A percentile compares a stretch with the other conserved stretches of the same genome.
phyloP scores from a whole-genome alignment of 2,113 vertebrate species.

The Oreochromis tanganicae region DNA sequence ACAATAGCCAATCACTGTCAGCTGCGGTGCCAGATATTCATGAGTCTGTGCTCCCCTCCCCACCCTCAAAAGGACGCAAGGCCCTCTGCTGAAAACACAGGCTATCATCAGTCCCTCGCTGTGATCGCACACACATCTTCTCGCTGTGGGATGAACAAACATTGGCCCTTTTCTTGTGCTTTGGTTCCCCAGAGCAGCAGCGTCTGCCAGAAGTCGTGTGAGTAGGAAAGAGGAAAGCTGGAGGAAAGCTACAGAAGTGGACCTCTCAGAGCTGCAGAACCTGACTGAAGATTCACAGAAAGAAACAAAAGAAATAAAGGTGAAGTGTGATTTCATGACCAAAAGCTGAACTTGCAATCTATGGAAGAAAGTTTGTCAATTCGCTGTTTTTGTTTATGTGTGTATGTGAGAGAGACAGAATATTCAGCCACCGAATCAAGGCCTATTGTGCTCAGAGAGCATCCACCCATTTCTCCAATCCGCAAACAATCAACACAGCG shows the following conservation, averaged over 20 bases:
- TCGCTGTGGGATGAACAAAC: background rate
- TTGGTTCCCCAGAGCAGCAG: background rate
- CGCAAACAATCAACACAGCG: constrained; percentile 21
- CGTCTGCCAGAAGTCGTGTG: background rate
- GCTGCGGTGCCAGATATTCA: constrained; percentile 19
- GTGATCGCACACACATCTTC: constrained; percentile 14
- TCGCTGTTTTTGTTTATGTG: background rate
- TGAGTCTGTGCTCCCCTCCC: constrained; percentile 19
- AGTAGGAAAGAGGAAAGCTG: background rate
- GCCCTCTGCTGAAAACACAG: constrained; percentile 22
- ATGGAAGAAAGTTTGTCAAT: background rate
- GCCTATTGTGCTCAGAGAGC: constrained; percentile 12
- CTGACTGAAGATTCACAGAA: background rate
- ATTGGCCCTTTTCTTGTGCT: background rate
- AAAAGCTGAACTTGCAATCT: constrained; percentile 2
- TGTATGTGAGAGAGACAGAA: background rate
- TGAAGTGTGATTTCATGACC: constrained; percentile 10
- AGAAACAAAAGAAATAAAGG: background rate
- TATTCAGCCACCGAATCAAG: constrained; percentile 27
- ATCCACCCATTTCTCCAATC: background rate
- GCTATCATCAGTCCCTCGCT: constrained; percentile 22
- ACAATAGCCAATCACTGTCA: constrained; percentile 34
- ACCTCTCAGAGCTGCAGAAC: background rate
- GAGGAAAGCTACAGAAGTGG: background rate
- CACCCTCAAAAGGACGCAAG: constrained; percentile 17